Conservation (phyloP, 2,113 vertebrate genomes). For the Sula dactylatra region DNA sequence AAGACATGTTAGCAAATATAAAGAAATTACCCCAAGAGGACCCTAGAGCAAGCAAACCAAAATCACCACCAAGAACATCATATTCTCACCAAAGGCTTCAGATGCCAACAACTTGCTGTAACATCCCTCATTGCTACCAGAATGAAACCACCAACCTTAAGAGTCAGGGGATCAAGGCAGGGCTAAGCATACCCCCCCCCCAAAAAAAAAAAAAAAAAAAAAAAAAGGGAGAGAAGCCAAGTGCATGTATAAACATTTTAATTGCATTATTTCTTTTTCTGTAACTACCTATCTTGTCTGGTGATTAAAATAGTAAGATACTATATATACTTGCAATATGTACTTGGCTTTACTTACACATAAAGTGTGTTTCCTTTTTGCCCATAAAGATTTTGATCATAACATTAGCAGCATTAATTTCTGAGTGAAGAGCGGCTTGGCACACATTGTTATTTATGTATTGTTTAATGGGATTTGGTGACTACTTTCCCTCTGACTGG, state of each 20-base stretch:
- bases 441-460: not conserved
- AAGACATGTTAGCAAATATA: not conserved
- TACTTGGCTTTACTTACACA: not conserved
- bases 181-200: not conserved
- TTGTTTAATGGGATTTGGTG: not conserved
- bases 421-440: not conserved
- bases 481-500: not conserved
- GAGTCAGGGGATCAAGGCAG: not conserved
- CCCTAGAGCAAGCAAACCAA: not conserved
- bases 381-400: not conserved
- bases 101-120: not conserved
- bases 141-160: not conserved
- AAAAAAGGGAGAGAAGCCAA: not conserved
- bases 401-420: not conserved
- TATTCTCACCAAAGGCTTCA: not conserved
- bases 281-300: not conserved
- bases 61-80: not conserved
- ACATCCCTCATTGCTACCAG: not conserved
- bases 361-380: not conserved
- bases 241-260: not conserved
- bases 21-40: not conserved
- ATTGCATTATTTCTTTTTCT: not conserved
- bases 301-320: not conserved
- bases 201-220: too few species aligned
- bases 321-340: not conserved